Conservation (phyloP, 1,140 invertebrate genomes). For the Asobara japonica region DNA sequence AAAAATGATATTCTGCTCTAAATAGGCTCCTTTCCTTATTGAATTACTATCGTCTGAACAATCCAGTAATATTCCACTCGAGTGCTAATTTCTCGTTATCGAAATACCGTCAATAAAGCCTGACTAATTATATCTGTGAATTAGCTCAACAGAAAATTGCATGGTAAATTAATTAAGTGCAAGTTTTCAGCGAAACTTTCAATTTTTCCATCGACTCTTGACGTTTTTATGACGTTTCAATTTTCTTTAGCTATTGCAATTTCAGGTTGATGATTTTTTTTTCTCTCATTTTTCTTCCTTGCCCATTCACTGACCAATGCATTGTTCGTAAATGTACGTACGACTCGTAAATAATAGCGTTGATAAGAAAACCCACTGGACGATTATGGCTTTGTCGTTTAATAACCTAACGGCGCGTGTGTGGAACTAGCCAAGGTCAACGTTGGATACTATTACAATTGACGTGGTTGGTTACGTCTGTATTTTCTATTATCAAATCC, state of each 20-base stretch:
- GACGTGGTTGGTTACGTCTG: no score
- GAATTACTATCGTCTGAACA: not conserved
- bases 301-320: not conserved
- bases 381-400: slow-evolving; percentile 12
- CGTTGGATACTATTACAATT: not conserved
- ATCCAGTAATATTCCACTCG: slow-evolving; percentile 4
- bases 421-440: not conserved
- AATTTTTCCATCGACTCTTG: not conserved
- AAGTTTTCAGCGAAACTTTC: not conserved
- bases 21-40: no score
- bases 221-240: not conserved
- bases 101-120: slow-evolving; percentile 8
- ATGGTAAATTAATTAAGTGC: not conserved
- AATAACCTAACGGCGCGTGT: slow-evolving; percentile 3
- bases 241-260: not conserved
- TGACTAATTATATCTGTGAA: not conserved
- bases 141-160: not conserved
- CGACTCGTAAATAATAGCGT: slow-evolving; percentile 1
- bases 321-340: slow-evolving; percentile 2
- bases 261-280: not conserved
- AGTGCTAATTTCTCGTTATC: slow-evolving; percentile 3
- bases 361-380: slow-evolving; percentile 13
- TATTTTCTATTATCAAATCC: no score
- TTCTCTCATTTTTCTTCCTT: not conserved
- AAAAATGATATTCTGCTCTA: no score